Base-by-base conservation (phyloP, 2,888 invertebrate species). In the Apamea sordens region DNA sequence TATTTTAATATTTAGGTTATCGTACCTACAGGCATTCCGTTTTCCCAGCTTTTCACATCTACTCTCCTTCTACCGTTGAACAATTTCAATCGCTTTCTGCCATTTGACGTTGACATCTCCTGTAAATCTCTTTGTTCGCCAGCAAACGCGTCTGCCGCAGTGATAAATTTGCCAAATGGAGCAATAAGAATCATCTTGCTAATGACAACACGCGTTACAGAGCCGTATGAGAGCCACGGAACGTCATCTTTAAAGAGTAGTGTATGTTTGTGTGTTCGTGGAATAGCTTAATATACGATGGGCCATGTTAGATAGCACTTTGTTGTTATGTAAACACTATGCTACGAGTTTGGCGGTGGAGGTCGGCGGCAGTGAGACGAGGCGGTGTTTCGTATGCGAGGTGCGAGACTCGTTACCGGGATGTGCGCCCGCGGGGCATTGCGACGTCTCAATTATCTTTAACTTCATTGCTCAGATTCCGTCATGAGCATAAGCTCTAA, bases 381-480 rank as follows among this genome's bases (percentile, higher is more conserved):
- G 80, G 83, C 80, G 77, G 77, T 86, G 83, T 85, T 94, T 94
- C 90, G 94, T 94, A 95, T 95, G 94, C 95, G 92, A 93, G 92
- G 91, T 92, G 93, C 89, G 94, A 92, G 85, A 84, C 94, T 95
- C 94, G 94, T 95, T 94, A 95, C 92, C 90, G 86, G 84, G 89
- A 87, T 89, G 89, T 88, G 91, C 89, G 91, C 93, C 94, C 94
- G 91, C 92, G 91, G 93, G 94, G 93, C 93, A 93, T 93, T 91
- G 92, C 92, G 93, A 92, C 93, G 92, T 93, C 94, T 94, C 95
- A 95, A 95, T 96, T 95, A 96, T 94, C 92, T 93, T 93, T 94
- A 95, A 95, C 94, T 94, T 94, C 93, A 93, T 95, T 95, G 93
- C 93, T 92, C 92, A 91, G 91, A 92, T 92, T 92, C 84, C 89